Evolutionary conservation across 2,113 vertebrate genomes (phyloP), one percentile per base, ranked within the genome.

Genomic region (Ceyx melanurus): DNA sequence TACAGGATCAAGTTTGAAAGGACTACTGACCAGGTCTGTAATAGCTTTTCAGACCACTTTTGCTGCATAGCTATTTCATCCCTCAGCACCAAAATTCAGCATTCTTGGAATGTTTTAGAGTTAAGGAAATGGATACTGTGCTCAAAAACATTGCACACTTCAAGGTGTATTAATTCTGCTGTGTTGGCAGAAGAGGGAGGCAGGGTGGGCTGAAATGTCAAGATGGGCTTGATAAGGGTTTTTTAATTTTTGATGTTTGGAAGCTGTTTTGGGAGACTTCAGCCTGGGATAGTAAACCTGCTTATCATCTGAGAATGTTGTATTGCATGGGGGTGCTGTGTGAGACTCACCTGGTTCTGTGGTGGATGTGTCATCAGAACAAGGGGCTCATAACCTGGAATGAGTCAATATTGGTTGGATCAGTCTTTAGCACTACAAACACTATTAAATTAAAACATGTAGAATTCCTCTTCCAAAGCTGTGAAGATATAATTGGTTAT

Each of bases 131-230:
- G 40, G 13, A 16, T 26, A 42, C 15, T 83, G 22, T 72, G 17
- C 40, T 82, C n/a, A 60, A 71, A 76, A 42, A 11, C 33, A 13
- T 37, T 74, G 6, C 5, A 6, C 15, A 11, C 8, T 23, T 61
- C 56, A 61, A 4, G 58, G 11, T 17, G 6, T 45, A 57, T 81
- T 86, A 28, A 66, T 86, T 93, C 17, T 66, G 23, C 50, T 82
- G 70, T 58, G 3, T 62, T 91, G 29, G 90, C 90, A 76, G 90
- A 78, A 91, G 95, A 89, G 90, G 95, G 31, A 15, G 21, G 6
- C 1, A 2, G 11, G 13, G 20, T 8, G 16, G 3, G 6, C 31
- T 35, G 23, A 54, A 78, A 2, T 58, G 33, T 48, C 43, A 58
- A 11, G 31, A 21, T 71, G 23, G 12, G 4, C 15, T 14, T 48